These are phyloP conservation scores for Syndactyla subalaris DNA, from an alignment of 2,797 vertebrate genomes.

Conservation along the genomic window DNA sequence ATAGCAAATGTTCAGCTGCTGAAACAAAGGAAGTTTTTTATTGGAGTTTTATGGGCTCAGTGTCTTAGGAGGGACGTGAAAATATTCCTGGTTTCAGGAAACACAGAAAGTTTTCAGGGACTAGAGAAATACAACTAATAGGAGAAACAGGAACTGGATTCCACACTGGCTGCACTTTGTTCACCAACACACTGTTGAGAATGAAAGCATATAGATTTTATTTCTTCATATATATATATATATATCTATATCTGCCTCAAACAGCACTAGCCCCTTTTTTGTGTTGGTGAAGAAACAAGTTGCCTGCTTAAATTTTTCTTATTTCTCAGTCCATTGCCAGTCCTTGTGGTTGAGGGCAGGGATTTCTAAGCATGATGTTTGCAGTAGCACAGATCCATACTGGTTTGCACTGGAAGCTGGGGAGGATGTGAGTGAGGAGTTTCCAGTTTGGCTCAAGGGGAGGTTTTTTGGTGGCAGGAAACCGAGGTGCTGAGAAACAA, in stretches of 20 bases:
- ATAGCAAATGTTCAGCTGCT: not conserved
- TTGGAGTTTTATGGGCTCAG: not conserved
- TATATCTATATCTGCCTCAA: too few relatives aligned
- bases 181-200: not conserved
- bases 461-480: not conserved
- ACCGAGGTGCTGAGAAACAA: not conserved
- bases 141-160: not conserved
- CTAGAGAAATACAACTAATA: not conserved
- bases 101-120: not conserved
- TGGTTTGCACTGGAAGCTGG: not conserved
- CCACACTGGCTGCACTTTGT: accelerated
- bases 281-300: not conserved
- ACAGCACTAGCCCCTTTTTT: not conserved
- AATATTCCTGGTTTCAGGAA: not conserved
- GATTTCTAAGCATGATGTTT: not conserved
- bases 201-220: not conserved
- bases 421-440: not conserved
- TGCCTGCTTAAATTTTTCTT: not conserved
- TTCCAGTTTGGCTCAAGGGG: not conserved
- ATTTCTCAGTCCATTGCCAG: not conserved
- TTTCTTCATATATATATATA: not conserved
- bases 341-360: not conserved
- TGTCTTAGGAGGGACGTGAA: not conserved
- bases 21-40: not conserved
- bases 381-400: not conserved